phyloP scores from a whole-genome alignment of 2,888 invertebrate species.

The Cyrtodaria siliqua region DNA sequence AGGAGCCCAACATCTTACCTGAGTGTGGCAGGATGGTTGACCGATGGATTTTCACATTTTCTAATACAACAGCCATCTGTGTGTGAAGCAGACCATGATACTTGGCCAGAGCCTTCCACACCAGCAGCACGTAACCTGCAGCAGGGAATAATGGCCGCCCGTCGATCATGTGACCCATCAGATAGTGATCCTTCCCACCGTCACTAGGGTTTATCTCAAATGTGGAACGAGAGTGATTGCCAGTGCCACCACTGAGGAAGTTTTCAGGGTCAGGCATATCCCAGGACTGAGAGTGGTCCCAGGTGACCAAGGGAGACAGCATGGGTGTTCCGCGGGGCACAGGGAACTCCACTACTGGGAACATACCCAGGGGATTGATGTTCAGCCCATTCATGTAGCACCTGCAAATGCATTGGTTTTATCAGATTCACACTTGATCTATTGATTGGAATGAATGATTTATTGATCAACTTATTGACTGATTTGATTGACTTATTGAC shows the following conservation, averaged over 20 bases:
- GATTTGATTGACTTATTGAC: too few relatives aligned
- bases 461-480: too few relatives aligned
- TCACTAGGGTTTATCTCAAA: constrained; percentile 75
- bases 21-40: constrained; percentile 97
- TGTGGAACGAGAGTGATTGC: constrained; percentile 66
- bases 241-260: constrained; percentile 70
- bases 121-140: constrained; percentile 89
- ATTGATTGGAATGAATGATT: too few relatives aligned
- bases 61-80: constrained; percentile 94
- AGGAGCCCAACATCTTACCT: too few relatives aligned
- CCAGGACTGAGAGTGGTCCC: constrained; percentile 96
- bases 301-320: constrained; percentile 92
- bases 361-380: constrained; percentile 91
- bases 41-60: constrained; percentile 95
- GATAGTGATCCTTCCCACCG: constrained; percentile 71
- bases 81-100: constrained; percentile 86
- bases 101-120: constrained; percentile 87
- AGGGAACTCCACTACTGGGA: constrained; percentile 90
- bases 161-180: constrained; percentile 93
- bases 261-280: constrained; percentile 84
- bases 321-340: constrained; percentile 95
- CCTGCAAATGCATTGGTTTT: constrained; percentile 87
- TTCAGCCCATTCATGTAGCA: constrained; percentile 93
- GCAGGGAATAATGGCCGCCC: constrained; percentile 96
- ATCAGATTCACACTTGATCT: too few relatives aligned